These are phyloP conservation scores for Hydropsyche betteni DNA, from an alignment of 2,888 invertebrate species.

Conservation along the genomic window DNA sequence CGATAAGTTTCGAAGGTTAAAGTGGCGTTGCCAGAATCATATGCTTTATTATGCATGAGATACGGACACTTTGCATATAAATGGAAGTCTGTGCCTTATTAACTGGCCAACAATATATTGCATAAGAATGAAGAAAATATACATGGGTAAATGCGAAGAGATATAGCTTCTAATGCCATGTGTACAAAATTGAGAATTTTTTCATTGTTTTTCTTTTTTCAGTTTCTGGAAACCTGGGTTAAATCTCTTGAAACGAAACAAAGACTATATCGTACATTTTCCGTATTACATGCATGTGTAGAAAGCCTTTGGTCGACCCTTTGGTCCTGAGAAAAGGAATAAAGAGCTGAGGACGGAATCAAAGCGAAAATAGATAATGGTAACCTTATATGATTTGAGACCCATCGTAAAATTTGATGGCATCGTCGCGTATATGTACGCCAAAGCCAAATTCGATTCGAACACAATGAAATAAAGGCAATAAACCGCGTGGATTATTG, in stretches of 20 bases:
- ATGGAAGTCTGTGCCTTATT: constrained; percentile 24
- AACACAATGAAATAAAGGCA: constrained; percentile 21
- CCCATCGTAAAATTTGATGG: constrained; percentile 30
- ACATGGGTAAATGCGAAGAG: not conserved
- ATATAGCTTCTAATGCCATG: not conserved
- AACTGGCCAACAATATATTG: constrained; percentile 18
- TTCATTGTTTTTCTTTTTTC: not conserved
- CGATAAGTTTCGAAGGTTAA: not conserved
- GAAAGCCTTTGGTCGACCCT: not conserved
- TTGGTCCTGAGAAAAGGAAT: not conserved
- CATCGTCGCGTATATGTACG: constrained; percentile 8
- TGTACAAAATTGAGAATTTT: not conserved
- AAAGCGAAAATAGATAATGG: constrained; percentile 31
- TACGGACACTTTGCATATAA: constrained; percentile 18
- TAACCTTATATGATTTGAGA: constrained; percentile 28
- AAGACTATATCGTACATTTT: not conserved
- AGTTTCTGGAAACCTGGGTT: not conserved
- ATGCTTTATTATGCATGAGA: constrained; percentile 22
- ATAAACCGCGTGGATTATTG: constrained; percentile 22
- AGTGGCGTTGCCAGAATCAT: not conserved
- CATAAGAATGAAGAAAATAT: constrained; percentile 17
- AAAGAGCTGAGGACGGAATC: constrained; percentile 1
- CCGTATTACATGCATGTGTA: not conserved
- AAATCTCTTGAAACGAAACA: constrained; percentile 10
- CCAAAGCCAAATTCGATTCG: constrained; percentile 20